Evolutionary conservation across 2,888 invertebrate species (phyloP).

Genomic region (Ganaspis brasiliensis): DNA sequence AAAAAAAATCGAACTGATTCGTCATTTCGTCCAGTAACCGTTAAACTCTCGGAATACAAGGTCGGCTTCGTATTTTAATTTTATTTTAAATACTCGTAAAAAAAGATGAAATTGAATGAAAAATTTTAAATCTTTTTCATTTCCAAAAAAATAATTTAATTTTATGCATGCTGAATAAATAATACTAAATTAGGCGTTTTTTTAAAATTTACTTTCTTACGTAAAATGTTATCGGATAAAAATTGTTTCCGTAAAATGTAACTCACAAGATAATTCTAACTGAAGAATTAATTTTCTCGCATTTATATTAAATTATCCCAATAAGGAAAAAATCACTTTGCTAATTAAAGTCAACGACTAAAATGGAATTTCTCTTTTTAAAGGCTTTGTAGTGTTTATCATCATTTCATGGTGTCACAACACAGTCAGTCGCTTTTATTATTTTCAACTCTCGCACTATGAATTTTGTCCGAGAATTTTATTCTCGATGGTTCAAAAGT

Average conservation of each 20-base stretch:
- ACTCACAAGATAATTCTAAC: too few species aligned
- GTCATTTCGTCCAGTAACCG: slow-evolving; percentile 51
- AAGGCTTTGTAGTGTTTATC: neutral
- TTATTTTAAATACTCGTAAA: neutral
- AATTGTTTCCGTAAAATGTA: too few species aligned
- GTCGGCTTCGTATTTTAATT: slow-evolving; percentile 63
- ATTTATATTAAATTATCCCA: neutral
- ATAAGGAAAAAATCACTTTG: slow-evolving; percentile 4
- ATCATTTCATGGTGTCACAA: neutral
- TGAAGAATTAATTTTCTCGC: neutral
- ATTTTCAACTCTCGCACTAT: neutral
- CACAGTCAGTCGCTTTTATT: neutral
- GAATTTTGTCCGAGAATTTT: slow-evolving; percentile 18
- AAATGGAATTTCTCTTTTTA: neutral
- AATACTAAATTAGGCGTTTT: too few species aligned
- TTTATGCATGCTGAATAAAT: too few species aligned
- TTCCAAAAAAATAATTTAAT: too few species aligned
- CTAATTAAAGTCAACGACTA: neutral
- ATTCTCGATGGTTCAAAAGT: neutral
- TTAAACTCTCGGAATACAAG: slow-evolving; percentile 70
- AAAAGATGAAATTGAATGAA: neutral
- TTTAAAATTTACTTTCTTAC: too few species aligned
- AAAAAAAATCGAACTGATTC: slow-evolving; percentile 45
- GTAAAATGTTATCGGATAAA: too few species aligned
- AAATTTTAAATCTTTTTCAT: too few species aligned